Evolutionary conservation across 2,113 vertebrate genomes (phyloP).

Genomic region (Lagopus muta): DNA sequence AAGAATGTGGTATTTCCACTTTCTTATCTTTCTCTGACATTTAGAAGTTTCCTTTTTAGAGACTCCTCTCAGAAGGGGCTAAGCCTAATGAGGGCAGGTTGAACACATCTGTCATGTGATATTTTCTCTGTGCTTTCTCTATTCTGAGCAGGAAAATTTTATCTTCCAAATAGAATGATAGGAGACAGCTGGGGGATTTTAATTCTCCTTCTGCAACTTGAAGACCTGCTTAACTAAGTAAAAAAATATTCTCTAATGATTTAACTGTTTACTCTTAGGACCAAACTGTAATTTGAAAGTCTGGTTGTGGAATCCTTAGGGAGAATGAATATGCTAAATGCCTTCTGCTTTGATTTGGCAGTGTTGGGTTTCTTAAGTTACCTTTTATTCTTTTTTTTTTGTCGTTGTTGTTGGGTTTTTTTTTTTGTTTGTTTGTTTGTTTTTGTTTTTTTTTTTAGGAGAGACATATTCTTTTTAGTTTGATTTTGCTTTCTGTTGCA

Average conservation of each 20-base stretch:
- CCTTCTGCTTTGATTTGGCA: not conserved
- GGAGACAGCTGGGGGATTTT: not conserved
- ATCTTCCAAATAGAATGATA: not conserved
- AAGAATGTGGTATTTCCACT: not conserved
- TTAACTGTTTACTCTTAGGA: not conserved
- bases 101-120: not conserved
- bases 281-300: not conserved
- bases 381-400: not conserved
- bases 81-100: not conserved
- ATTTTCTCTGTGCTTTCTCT: not conserved
- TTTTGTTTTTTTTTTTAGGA: not conserved
- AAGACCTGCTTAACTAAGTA: not conserved
- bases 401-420: not conserved
- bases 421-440: not conserved
- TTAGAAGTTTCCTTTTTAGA: not conserved
- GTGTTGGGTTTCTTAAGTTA: not conserved
- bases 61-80: not conserved
- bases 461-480: not conserved
- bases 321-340: not conserved
- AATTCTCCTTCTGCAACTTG: not conserved
- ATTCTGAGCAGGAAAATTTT: no score
- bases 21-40: not conserved
- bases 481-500: not conserved
- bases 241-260: not conserved
- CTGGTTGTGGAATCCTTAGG: not conserved